These are phyloP conservation scores for Mus musculus DNA, from an alignment of 2,113 vertebrate species.

Conservation along the genomic window DNA sequence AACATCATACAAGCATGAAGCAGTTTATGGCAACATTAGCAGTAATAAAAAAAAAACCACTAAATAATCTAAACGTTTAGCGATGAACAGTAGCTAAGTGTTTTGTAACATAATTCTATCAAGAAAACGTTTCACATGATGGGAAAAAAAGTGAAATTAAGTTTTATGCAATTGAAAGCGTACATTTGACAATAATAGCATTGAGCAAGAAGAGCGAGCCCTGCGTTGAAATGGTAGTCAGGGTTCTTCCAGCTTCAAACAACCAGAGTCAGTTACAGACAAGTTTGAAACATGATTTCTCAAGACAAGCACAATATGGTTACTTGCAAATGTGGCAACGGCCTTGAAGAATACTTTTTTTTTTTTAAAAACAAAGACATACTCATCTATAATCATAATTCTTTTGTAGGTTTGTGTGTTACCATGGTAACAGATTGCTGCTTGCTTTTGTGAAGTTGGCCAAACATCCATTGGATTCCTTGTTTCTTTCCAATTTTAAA, in stretches of 20 bases:
- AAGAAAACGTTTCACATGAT: background rate
- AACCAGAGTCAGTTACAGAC: background rate
- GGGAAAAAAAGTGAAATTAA: background rate
- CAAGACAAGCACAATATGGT: background rate
- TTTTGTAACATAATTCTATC: background rate
- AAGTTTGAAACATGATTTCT: background rate
- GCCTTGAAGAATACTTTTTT: background rate
- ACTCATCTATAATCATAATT: background rate
- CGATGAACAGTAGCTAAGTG: background rate
- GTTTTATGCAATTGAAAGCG: background rate
- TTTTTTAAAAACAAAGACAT: background rate
- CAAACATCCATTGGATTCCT: background rate
- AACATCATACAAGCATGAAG: background rate
- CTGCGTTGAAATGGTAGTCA: background rate
- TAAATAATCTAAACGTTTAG: background rate
- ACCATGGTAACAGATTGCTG: background rate
- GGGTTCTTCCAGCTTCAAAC: background rate
- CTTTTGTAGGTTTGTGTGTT: slow-evolving; percentile 22
- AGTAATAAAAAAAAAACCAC: background rate
- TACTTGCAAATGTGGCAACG: background rate
- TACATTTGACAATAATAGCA: background rate
- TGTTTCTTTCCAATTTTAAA: slow-evolving; percentile 15
- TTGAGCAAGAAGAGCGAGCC: background rate
- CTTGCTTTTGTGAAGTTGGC: background rate
- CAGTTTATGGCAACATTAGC: background rate